Conservation (phyloP, 2,888 invertebrate genomes). For the Drosophila fungiperda region DNA sequence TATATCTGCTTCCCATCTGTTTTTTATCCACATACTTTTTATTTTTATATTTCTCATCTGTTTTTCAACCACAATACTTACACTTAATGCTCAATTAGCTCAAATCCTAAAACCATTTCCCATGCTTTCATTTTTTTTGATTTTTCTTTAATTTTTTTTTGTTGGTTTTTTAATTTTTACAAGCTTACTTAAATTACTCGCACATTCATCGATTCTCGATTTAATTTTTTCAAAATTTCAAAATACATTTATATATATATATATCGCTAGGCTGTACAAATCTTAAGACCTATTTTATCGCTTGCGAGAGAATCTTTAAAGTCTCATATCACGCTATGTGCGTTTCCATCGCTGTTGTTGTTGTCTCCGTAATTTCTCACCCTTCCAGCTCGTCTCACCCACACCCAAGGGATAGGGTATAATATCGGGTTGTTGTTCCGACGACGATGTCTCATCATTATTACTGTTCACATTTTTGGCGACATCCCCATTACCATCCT, state of each 20-base stretch:
- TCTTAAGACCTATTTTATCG: constrained; percentile 66
- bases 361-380: constrained; percentile 56
- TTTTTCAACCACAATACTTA: constrained; percentile 39
- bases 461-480: constrained; percentile 30
- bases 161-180: constrained; percentile 56
- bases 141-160: not conserved
- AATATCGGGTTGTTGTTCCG: constrained; percentile 81
- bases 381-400: constrained; percentile 67
- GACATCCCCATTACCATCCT: constrained; percentile 25
- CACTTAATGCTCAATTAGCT: constrained; percentile 64
- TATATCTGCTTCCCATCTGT: constrained; percentile 2
- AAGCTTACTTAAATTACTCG: constrained; percentile 56
- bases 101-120: constrained; percentile 61
- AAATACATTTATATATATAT: constrained; percentile 44
- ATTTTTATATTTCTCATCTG: not conserved
- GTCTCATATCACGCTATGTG: constrained; percentile 66
- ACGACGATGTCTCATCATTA: constrained; percentile 61
- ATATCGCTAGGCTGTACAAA: constrained; percentile 75
- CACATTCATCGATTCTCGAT: not conserved
- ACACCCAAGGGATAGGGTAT: constrained; percentile 81
- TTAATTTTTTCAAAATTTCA: constrained; percentile 14
- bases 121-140: constrained; percentile 1
- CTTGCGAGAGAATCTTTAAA: constrained; percentile 44
- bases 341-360: constrained; percentile 48
- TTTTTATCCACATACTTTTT: constrained; percentile 34